phyloP scores from a whole-genome alignment of 2,113 vertebrate species.

The Castor canadensis region DNA sequence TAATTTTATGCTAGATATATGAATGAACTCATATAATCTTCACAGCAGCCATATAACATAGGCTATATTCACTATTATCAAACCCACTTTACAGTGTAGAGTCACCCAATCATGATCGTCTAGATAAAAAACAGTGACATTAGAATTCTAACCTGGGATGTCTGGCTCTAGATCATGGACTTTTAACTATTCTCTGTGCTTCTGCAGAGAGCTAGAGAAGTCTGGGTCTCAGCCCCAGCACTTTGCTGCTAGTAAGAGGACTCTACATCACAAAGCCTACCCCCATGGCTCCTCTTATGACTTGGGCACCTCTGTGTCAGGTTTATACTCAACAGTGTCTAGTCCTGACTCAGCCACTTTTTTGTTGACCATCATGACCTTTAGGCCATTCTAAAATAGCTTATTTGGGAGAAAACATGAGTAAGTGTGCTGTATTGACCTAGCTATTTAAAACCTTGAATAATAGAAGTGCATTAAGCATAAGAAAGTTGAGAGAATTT shows the following conservation, averaged over 20 bases:
- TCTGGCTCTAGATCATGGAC: background rate
- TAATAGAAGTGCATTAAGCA: background rate
- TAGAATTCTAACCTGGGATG: background rate
- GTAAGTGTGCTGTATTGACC: background rate
- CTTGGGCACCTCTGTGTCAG: background rate
- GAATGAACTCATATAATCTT: background rate
- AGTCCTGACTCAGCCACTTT: background rate
- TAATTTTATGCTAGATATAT: background rate
- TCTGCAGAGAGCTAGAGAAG: background rate
- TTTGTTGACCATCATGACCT: background rate
- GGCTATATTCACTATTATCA: background rate
- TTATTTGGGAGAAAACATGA: background rate
- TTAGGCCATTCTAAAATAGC: background rate
- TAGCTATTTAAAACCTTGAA: background rate
- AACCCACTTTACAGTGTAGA: background rate
- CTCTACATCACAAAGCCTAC: background rate
- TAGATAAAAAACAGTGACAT: background rate
- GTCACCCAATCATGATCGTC: background rate
- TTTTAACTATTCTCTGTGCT: background rate
- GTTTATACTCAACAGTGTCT: background rate
- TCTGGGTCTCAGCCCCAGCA: background rate
- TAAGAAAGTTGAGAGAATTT: background rate
- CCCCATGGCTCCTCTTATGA: background rate
- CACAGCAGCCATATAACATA: background rate
- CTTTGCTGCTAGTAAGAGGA: background rate